phyloP scores from a whole-genome alignment of 2,797 vertebrate species.

The Acipenser oxyrinchus region DNA sequence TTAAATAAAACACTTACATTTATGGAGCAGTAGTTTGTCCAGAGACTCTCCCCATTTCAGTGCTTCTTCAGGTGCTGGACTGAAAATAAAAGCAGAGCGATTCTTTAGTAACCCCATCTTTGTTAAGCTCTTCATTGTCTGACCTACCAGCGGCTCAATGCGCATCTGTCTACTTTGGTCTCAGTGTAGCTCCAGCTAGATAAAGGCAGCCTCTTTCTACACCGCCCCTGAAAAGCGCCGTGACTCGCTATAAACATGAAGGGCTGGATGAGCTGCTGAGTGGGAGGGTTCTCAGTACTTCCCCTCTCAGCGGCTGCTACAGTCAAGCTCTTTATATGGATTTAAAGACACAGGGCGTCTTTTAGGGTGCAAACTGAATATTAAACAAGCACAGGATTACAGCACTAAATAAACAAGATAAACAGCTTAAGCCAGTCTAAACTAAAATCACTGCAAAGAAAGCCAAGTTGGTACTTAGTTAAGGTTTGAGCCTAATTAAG shows the following conservation, averaged over 20 bases:
- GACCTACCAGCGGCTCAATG: slow-evolving; percentile 61
- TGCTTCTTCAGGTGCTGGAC: slow-evolving; percentile 85
- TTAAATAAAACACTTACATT: slow-evolving; percentile 70
- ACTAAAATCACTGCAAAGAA: too few species aligned
- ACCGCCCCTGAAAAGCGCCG: slow-evolving; percentile 44
- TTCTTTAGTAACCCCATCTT: slow-evolving; percentile 77
- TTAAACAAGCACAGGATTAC: too few species aligned
- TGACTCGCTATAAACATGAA: slow-evolving; percentile 30
- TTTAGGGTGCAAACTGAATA: too few species aligned
- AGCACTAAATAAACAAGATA: too few species aligned
- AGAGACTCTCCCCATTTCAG: slow-evolving; percentile 92
- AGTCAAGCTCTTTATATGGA: too few species aligned
- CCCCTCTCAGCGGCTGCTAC: too few species aligned
- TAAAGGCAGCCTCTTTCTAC: slow-evolving; percentile 10
- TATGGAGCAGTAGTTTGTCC: slow-evolving; percentile 88
- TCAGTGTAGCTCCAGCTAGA: slow-evolving; percentile 7
- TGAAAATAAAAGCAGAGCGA: slow-evolving; percentile 64
- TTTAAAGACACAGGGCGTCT: too few species aligned
- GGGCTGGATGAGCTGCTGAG: slow-evolving; percentile 29
- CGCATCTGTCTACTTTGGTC: slow-evolving; percentile 7
- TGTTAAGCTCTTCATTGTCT: slow-evolving; percentile 73
- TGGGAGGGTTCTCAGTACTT: neutral
- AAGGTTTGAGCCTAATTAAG: too few species aligned
- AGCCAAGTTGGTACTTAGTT: too few species aligned
- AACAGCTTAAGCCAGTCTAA: too few species aligned